Base-by-base conservation (phyloP, 2,888 invertebrate species). In the Brachyptera putata region DNA sequence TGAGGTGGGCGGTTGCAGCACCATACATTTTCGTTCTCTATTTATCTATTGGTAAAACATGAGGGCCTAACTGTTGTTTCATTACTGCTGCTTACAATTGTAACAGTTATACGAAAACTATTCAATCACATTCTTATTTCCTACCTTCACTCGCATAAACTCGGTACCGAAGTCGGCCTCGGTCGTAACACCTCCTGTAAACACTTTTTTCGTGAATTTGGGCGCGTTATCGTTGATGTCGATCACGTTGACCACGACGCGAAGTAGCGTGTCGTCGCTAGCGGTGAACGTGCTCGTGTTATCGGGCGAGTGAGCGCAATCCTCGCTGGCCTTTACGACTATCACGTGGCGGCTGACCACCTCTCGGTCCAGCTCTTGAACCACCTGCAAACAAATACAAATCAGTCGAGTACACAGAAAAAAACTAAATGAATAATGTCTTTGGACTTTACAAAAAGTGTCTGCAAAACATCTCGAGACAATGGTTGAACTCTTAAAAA, bases 141-240 rank as follows among this genome's bases (percentile, higher is more conserved):
- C n/a, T 74, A 87, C 91, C 79, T 89, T 86, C 0, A 94, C 80
- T 65, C 84, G 80, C 89, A 94, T 90, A 70, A 94, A 90, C 68
- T 87, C 85, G 0, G 88, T 85, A 0, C 94, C 95, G 73, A 95
- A 95, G 72, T 92, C 89, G 0, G 93, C 91, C 65, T 90, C 92
- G 0, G 95, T 95, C 13, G 95, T 94, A 1, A 97, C 90, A 1
- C 96, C 96, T 0, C 95, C 95, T 0, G 95, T 95, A 71, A 96
- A 94, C 63, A 93, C 83, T 65, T 84, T 82, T 62, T 84, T 86
- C 2, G 82, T 76, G 71, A 96, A 96, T 69, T 79, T 80, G 0
- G 97, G 96, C 0, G 91, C 80, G 74, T 96, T 95, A 70, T 97
- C 97, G 70, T 97, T 96, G 1, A 93, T 82, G 70, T 97, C 97